Base-by-base conservation (phyloP, 2,113 vertebrate species). In the Syrmaticus mikado region DNA sequence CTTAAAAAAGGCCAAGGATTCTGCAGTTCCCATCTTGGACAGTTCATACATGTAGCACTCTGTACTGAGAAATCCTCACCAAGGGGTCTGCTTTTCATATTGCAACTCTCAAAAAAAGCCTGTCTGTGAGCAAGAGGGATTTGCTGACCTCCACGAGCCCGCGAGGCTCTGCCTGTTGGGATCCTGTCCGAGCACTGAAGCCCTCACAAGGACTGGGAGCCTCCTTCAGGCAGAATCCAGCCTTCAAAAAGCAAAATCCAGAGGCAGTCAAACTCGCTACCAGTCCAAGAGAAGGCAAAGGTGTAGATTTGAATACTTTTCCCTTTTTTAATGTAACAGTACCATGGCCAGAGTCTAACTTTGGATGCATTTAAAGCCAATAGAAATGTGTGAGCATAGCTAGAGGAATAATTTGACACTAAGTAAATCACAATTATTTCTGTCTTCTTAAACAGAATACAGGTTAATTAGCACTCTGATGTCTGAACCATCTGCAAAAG, bases 241-340 rank as follows among this genome's bases (percentile, higher is more conserved):
- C 61, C 82, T 95, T 95, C 75, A 91, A 77, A 94, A 91, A 90
- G 82, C 82, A 96, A 95, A 95, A 91, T 80, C 32, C 45, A 89
- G 41, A 79, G 32, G 50, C 34, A 73, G 43, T 34, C 64, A 93
- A 89, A 55, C 36, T 87, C 48, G 53, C 85, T 90, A 74, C 85
- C 85, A 91, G 87, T 77, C 82, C 85, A 55, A 87, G 79, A 85
- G 87, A 93, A 96, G 92, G 75, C 4, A 0, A 80, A 87, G 75
- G 24, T 30, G 22, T 74, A 77, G 30, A 34, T 53, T 58, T 81
- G 75, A 71, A 87, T 25, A 45, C 58, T 58, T 67, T 89, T 73
- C 11, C 21, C 45, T 36, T 57, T 87, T 82, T 83, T 19, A 28
- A 13, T 43, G 16, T 30, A 89, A 41, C 0, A 4, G 5, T 14